These are phyloP conservation scores for Sarcophaga rosellei DNA, from an alignment of 2,888 invertebrate genomes.

Conservation along the genomic window DNA sequence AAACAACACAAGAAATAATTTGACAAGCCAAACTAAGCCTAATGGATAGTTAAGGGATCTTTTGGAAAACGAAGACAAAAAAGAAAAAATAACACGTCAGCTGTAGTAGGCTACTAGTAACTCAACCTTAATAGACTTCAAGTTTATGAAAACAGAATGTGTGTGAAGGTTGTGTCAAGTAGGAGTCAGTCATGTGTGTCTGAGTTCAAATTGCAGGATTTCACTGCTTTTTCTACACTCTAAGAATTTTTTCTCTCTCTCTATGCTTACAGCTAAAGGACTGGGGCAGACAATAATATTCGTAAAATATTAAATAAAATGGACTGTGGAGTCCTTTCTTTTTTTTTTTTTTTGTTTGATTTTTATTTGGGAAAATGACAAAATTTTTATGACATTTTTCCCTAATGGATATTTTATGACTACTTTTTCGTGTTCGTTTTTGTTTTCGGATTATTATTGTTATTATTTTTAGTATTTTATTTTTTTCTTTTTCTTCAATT, in stretches of 20 bases:
- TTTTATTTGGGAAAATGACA: background rate
- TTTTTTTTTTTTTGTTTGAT: background rate
- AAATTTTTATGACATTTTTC: conserved; percentile 19
- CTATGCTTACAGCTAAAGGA: background rate
- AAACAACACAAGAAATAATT: background rate
- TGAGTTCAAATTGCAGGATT: background rate
- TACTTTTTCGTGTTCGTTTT: background rate
- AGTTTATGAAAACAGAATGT: background rate
- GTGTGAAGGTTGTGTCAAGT: background rate
- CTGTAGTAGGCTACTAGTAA: background rate
- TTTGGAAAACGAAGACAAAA: background rate
- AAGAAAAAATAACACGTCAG: background rate
- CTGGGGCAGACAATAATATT: background rate
- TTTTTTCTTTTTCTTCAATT: background rate
- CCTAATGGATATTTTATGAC: conserved; percentile 30
- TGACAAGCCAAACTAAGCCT: conserved; percentile 7
- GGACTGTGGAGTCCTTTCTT: background rate
- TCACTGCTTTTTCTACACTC: too few relatives aligned
- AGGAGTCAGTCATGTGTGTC: background rate
- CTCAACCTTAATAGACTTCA: background rate
- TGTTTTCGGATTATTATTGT: background rate
- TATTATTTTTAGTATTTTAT: too few relatives aligned
- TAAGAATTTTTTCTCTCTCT: background rate
- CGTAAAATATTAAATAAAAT: conserved; percentile 8
- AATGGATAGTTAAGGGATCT: conserved; percentile 16